Base-by-base conservation (phyloP, 1,140 invertebrate genomes). In the Nephila pilipes region DNA sequence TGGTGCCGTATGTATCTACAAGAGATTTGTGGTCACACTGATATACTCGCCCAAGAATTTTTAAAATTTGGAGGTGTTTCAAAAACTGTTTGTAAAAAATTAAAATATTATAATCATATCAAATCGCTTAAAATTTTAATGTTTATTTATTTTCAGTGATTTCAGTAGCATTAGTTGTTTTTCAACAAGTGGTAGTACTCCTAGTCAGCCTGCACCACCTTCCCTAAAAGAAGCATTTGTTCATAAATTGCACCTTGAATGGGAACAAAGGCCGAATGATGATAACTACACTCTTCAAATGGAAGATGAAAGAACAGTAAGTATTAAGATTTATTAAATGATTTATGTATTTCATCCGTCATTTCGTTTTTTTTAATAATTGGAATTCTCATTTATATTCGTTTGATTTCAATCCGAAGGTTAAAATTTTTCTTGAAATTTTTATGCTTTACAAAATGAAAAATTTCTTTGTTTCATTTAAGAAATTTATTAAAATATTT, bases 261-360 rank as follows among this genome's bases (percentile, higher is more conserved):
- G 98, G 98, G 96, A 96, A 57, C 96, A 96, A 54, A 95, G 97
- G 18, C 96, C 97, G 4, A 96, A 96, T 90, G 97, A 98, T 95
- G 97, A 98, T 85, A 97, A 97, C 92, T 98, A 97, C 94, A 96
- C 97, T n/a, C 95, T 99, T 29, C 97, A 98, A 95, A 97, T 98
- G 97, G 97, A 98, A 94, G 97, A 98, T 95, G 96, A 96, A 4
- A 95, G 96, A 12, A 96, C 97, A 57, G 95, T 95, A 94, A 94
- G 94, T 83, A 55, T 10, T 46, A 46, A 10, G 46, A 46, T 46
- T 46, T 4, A 46, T 46, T 46, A 46, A 10, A 10, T 69, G 2
- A 69, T 69, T 25, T 69, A 22, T 12, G 29, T 29, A 69, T 3
- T 18, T 69, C 12, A 69, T 10, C 5, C 38, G 8, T 46, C 2